phyloP scores from a whole-genome alignment of 2,888 invertebrate species.

The Camptogramma bilineatum region DNA sequence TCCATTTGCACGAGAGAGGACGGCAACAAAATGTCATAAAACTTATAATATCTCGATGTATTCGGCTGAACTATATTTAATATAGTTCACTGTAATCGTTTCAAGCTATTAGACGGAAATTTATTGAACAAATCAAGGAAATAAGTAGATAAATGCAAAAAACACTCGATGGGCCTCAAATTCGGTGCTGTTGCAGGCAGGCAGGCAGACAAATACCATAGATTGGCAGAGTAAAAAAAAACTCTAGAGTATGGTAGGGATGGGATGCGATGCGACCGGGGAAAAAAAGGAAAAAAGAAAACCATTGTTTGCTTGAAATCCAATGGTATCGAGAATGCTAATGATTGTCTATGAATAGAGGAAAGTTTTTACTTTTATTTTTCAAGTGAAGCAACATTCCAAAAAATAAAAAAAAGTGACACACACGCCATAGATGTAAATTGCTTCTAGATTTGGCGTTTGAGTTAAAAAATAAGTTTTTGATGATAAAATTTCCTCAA shows the following conservation, averaged over 20 bases:
- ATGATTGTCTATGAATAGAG: conserved; percentile 22
- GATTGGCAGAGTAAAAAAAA: neutral
- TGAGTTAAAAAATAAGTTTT: conserved; percentile 74
- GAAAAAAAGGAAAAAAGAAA: neutral
- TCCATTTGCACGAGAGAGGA: conserved; percentile 81
- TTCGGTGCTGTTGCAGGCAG: conserved; percentile 33
- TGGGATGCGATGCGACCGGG: neutral
- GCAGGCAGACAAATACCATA: conserved; percentile 17
- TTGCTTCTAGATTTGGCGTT: conserved; percentile 83
- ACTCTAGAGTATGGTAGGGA: neutral
- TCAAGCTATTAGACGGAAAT: conserved; percentile 12
- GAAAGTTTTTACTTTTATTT: conserved; percentile 8
- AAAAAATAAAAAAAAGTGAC: conserved; percentile 81
- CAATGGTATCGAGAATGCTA: conserved; percentile 14
- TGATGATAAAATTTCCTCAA: conserved; percentile 67
- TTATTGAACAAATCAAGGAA: conserved; percentile 13
- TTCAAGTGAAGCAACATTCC: conserved; percentile 55
- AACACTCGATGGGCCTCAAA: conserved; percentile 22
- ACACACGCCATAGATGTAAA: conserved; percentile 86
- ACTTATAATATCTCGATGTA: conserved; percentile 42
- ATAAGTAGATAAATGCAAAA: conserved; percentile 16
- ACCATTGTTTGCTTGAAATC: neutral
- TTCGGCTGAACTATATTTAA: conserved; percentile 5
- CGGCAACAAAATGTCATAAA: conserved; percentile 78
- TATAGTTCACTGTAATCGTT: conserved; percentile 1